These are phyloP conservation scores for Carterocephalus palaemon DNA, from an alignment of 2,888 invertebrate species.

Conservation along the genomic window DNA sequence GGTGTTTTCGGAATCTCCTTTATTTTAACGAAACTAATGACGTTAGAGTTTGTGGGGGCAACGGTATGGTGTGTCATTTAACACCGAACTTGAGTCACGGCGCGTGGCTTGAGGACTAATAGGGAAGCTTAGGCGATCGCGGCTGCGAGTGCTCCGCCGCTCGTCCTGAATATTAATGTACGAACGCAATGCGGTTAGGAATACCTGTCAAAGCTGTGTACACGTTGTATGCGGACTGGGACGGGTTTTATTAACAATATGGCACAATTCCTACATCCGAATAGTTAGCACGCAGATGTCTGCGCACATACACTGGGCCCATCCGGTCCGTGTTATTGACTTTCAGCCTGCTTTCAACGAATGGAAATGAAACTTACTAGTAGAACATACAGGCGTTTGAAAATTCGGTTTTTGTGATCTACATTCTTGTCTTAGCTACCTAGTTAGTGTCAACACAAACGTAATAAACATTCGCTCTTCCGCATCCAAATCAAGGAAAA, in stretches of 20 bases:
- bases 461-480: no score
- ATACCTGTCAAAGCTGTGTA: constrained; percentile 13
- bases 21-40: constrained; percentile 5
- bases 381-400: no score
- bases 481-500: no score
- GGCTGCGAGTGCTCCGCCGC: constrained; percentile 43
- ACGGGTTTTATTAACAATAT: constrained; percentile 13
- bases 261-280: constrained; percentile 1
- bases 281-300: background rate
- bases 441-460: no score
- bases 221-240: background rate
- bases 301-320: constrained; percentile 2
- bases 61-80: constrained; percentile 37
- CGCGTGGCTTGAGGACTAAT: constrained; percentile 36
- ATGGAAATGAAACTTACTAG: no score
- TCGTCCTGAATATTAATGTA: constrained; percentile 57
- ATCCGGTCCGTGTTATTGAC: no score
- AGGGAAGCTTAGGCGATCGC: constrained; percentile 42
- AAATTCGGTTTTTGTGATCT: no score
- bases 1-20: constrained; percentile 6
- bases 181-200: constrained; percentile 8
- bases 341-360: no score
- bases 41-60: constrained; percentile 28
- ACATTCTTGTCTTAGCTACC: no score
- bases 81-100: constrained; percentile 32